A percentile compares a stretch with the other conserved stretches of the same genome.
Evolutionary conservation across 37 sponge, comb jelly and placozoan genomes (phyloP).

Genomic region (Spongia lamella): DNA sequence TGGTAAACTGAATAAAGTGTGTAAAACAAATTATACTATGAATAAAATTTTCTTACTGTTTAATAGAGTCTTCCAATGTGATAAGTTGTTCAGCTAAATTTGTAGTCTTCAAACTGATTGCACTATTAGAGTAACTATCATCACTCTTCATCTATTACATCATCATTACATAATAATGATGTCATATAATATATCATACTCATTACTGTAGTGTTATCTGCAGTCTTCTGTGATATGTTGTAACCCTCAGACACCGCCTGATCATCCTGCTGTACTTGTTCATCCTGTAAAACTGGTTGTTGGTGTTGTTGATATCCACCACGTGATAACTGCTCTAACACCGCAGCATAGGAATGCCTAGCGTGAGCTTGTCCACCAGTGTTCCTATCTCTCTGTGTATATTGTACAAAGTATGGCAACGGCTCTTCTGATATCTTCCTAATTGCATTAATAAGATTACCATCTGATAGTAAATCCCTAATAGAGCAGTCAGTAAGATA

Average conservation of each 20-base stretch:
- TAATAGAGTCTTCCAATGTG: too few relatives aligned
- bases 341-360: constrained; percentile 42
- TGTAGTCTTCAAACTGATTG: too few relatives aligned
- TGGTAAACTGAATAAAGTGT: constrained; percentile 26
- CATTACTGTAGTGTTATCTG: constrained; percentile 2
- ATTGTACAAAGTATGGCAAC: constrained; percentile 85
- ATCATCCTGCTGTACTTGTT: not conserved
- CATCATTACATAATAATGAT: too few relatives aligned
- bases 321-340: not conserved
- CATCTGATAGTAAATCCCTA: constrained; percentile 76
- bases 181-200: not conserved
- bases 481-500: too few relatives aligned
- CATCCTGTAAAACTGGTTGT: too few relatives aligned
- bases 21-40: not conserved
- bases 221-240: not conserved
- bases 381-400: not conserved
- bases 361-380: constrained; percentile 11
- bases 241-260: not conserved
- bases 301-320: not conserved
- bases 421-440: constrained; percentile 67
- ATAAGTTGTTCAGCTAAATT: too few relatives aligned
- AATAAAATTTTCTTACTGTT: not conserved
- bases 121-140: too few relatives aligned
- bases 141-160: too few relatives aligned
- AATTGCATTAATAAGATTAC: constrained; percentile 65